Percentiles rank a stretch among this genome's conserved stretches.
phyloP scores from a whole-genome alignment of 2,888 invertebrate genomes.

The Ophion slaviceki region DNA sequence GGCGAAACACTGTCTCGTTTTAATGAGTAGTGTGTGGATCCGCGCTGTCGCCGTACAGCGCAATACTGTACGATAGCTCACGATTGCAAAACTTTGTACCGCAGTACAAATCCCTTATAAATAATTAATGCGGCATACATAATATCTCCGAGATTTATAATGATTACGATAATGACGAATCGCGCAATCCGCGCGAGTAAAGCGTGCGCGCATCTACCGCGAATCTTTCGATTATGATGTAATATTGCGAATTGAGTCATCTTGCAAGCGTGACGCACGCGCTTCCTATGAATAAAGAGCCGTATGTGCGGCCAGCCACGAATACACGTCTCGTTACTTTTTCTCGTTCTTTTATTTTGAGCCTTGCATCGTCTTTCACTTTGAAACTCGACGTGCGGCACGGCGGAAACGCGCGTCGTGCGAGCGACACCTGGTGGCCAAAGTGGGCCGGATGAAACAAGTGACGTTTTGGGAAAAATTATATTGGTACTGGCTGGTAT shows the following conservation, averaged over 20 bases:
- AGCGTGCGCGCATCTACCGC: conserved; percentile 10
- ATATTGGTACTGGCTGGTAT: not conserved
- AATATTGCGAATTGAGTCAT: conserved; percentile 52
- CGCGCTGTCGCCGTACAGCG: not conserved
- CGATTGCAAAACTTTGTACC: conserved; percentile 22
- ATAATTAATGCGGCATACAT: conserved; percentile 48
- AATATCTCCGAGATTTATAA: conserved; percentile 49
- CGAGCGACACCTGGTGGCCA: not conserved
- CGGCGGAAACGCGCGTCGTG: not conserved
- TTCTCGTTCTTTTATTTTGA: not conserved
- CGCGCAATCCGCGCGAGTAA: conserved; percentile 25
- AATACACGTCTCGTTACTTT: conserved; percentile 1
- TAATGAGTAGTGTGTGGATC: conserved; percentile 44
- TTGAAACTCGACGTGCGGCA: not conserved
- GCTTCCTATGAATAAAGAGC: not conserved
- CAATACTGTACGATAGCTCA: conserved; percentile 6
- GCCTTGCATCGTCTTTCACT: not conserved
- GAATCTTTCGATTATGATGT: conserved; percentile 51
- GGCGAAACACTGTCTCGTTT: conserved; percentile 43
- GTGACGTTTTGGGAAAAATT: no score
- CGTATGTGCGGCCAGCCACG: conserved; percentile 18
- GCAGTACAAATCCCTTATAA: conserved; percentile 36
- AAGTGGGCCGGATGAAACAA: not conserved
- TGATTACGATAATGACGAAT: conserved; percentile 55
- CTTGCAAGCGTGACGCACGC: conserved; percentile 34